Conservation (phyloP, 2,797 vertebrate genomes). For the Peromyscus attwateri region DNA sequence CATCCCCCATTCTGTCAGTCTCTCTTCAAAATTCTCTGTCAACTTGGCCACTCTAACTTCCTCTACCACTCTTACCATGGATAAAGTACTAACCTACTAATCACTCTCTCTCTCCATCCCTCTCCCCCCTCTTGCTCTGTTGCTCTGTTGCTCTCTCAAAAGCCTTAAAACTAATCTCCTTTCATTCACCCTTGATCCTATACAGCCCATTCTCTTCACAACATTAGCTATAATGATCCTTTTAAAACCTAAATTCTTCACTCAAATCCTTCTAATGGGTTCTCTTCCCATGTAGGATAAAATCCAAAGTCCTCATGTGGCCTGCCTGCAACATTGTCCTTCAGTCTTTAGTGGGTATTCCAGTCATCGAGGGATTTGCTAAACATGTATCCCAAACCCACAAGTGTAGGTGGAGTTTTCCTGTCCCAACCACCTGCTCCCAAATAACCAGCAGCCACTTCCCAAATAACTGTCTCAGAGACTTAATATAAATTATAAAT, state of each 20-base stretch:
- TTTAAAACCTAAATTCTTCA: background rate
- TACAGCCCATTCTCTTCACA: background rate
- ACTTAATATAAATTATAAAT: too few relatives aligned
- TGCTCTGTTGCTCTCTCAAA: background rate
- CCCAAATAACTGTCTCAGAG: too few relatives aligned
- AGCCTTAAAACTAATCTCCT: background rate
- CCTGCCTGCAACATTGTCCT: background rate
- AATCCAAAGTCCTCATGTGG: background rate
- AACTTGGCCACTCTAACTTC: background rate
- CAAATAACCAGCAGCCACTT: too few relatives aligned
- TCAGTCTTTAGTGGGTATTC: background rate
- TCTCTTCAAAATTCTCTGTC: background rate
- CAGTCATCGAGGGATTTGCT: background rate
- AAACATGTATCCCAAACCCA: background rate
- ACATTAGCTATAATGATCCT: background rate
- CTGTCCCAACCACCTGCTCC: too few relatives aligned
- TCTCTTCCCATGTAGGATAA: background rate
- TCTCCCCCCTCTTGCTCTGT: background rate
- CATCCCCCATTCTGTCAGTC: background rate
- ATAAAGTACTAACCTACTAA: background rate
- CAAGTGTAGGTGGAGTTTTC: too few relatives aligned
- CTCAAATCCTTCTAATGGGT: background rate
- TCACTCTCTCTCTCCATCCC: background rate
- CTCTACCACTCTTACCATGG: background rate
- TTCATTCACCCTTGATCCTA: background rate